Base-by-base conservation (phyloP, 2,797 vertebrate species). In the Cyclura pinguis region DNA sequence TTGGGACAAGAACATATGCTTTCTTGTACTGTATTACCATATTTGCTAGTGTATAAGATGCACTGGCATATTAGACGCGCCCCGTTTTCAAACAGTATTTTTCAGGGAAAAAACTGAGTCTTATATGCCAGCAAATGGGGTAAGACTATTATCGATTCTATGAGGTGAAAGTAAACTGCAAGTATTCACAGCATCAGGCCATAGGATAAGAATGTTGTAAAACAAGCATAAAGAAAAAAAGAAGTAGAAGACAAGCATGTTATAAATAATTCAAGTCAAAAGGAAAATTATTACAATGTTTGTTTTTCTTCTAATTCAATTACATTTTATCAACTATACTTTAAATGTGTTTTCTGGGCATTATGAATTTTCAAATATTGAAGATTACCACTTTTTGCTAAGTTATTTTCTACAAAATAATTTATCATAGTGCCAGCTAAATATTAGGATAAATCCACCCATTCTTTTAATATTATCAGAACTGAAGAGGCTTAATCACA, bases 391-490 rank as follows among this genome's bases (percentile, higher is more conserved):
- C n/a, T 3, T 32, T 32, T 22, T 77, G 47, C 59, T 42, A 72
- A 50, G 67, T 32, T 47, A 47, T 20, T 81, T 18, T 57, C 18
- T 42, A 57, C 78, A 52, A 62, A 83, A 87, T 22, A 89, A 50
- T 57, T 35, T 72, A 73, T 74, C 20, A 67, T 52, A 83, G 52
- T 89, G 20, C 3, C 27, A 50, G 52, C 27, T 57, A 59, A 88
- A 83, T n/a, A 82, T 72, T 72, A 50, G 50, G 57, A 92, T 88
- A 91, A 77, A 59, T 90, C 42, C 1, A 73, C 12, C 74, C 55
- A 74, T 6, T 93, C 55, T 84, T 91, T 88, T 90, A 87, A 29
- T 24, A 86, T 91, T 82, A 85, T 76, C 86, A 42, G 88, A 86
- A 62, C 42, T 29, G 76, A 29, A 88, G 89, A 38, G 62, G 2